Conservation (phyloP, 2,888 invertebrate species). For the Elysia crispata region DNA sequence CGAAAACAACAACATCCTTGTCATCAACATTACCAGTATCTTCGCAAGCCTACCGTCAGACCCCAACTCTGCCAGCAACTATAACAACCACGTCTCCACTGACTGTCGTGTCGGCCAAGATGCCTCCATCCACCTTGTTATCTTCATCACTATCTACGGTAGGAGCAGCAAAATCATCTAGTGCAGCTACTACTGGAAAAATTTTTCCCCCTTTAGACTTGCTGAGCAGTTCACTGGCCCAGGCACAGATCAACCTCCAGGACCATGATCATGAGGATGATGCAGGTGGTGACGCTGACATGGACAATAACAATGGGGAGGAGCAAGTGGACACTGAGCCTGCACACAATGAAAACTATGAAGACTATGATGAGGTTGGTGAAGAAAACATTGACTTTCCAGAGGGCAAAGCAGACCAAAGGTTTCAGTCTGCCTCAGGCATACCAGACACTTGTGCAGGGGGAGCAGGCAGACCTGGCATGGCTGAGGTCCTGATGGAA, state of each 20-base stretch:
- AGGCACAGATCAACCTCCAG: conserved; percentile 72
- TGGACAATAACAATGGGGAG: neutral
- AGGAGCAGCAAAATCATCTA: neutral
- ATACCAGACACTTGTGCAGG: neutral
- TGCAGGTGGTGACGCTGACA: neutral
- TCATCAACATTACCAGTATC: conserved; percentile 13
- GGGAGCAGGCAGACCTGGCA: conserved; percentile 28
- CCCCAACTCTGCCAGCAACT: neutral
- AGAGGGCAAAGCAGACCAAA: neutral
- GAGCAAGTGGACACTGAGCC: neutral
- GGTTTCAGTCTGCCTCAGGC: neutral
- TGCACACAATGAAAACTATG: neutral
- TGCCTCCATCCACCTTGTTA: neutral
- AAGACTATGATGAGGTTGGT: neutral
- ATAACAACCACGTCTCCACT: neutral
- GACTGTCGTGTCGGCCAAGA: neutral
- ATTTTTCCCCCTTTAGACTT: conserved; percentile 57
- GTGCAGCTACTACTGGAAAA: conserved; percentile 13
- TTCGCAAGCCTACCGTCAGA: neutral
- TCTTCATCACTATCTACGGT: neutral
- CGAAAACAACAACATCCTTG: neutral
- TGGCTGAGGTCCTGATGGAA: conserved; percentile 47
- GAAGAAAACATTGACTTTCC: conserved; percentile 4
- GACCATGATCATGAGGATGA: conserved; percentile 54
- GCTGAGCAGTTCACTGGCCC: conserved; percentile 71